Evolutionary conservation across 2,797 vertebrate species (phyloP).

Genomic region (Catharus ustulatus): DNA sequence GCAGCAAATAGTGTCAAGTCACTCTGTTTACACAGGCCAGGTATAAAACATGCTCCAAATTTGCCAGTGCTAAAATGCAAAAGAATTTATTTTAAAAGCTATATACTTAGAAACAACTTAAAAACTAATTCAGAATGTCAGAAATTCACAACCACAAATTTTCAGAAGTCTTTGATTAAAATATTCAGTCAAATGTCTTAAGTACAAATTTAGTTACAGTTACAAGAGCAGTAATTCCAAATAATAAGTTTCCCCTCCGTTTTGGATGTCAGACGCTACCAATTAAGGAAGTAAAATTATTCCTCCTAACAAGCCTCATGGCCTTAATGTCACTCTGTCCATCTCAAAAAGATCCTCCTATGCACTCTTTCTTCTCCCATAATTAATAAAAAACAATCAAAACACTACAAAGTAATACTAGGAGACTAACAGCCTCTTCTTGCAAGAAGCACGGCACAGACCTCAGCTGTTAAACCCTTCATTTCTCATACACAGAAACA

Average conservation of each 20-base stretch:
- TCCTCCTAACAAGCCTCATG: neutral
- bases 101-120: neutral
- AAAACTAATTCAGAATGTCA: neutral
- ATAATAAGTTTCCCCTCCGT: neutral
- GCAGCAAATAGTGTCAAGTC: conserved; percentile 89
- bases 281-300: neutral
- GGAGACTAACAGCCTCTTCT: neutral
- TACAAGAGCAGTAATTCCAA: neutral
- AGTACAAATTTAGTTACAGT: neutral
- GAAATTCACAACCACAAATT: neutral
- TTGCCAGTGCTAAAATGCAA: conserved; percentile 83
- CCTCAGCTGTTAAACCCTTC: neutral
- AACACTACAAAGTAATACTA: neutral
- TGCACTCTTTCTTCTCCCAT: neutral
- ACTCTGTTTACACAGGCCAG: conserved; percentile 94
- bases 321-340: neutral
- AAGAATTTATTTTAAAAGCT: neutral
- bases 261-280: neutral
- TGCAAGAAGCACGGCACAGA: neutral
- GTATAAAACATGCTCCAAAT: conserved; percentile 94
- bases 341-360: neutral
- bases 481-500: neutral
- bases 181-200: neutral
- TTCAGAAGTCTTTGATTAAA: neutral
- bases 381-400: neutral